These are phyloP conservation scores for Elegia similella DNA, from an alignment of 2,888 invertebrate genomes.

Conservation along the genomic window DNA sequence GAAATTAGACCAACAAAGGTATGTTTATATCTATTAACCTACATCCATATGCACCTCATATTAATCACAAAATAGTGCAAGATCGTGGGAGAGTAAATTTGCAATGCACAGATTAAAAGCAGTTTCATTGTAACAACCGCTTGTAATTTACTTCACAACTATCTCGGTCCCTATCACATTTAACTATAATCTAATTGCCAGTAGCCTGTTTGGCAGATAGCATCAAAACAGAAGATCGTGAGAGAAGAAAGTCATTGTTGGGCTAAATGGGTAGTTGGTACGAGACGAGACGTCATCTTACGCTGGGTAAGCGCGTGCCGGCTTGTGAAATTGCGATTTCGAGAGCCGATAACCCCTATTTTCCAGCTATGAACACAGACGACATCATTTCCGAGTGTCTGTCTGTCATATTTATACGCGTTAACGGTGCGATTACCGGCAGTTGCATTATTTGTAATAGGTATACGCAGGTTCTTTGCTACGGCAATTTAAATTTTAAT, in stretches of 20 bases:
- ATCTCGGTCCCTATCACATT: conserved; percentile 1
- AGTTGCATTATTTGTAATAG: neutral
- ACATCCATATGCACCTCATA: neutral
- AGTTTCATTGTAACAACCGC: neutral
- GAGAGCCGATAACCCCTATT: conserved; percentile 28
- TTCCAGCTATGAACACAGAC: conserved; percentile 24
- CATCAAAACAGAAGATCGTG: conserved; percentile 42
- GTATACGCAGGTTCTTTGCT: neutral
- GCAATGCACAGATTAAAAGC: conserved; percentile 9
- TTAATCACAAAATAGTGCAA: neutral
- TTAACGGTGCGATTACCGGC: neutral
- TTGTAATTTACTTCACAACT: conserved; percentile 3
- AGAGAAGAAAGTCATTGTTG: conserved; percentile 62
- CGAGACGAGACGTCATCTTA: neutral
- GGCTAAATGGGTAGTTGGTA: conserved; percentile 3
- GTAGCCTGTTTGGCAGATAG: conserved; percentile 18
- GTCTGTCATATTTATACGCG: neutral
- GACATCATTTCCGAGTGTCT: conserved; percentile 26
- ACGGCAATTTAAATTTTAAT: neutral
- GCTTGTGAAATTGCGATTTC: conserved; percentile 24
- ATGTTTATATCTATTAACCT: neutral
- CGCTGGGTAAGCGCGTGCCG: conserved; percentile 22
- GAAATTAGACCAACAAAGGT: neutral
- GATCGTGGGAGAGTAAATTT: neutral
- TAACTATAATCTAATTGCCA: conserved; percentile 23